Base-by-base conservation (phyloP, 2,797 vertebrate genomes). In the Sebastes cheni region DNA sequence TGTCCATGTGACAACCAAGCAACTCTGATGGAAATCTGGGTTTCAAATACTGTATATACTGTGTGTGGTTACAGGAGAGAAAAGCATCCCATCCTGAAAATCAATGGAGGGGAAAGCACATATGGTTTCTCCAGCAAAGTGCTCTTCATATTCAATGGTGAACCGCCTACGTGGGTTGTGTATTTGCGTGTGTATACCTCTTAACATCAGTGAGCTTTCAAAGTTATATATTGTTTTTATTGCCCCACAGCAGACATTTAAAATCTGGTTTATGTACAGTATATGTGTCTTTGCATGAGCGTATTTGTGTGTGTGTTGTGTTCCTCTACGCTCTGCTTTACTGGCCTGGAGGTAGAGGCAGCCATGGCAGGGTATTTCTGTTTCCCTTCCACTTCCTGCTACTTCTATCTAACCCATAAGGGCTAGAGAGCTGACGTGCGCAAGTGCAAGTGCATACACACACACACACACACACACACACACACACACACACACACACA, bases 301-400 rank as follows among this genome's bases (percentile, higher is more conserved):
- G 72, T 64, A 59, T 80, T 34, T 56, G 61, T 83, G 81, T 72
- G 42, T 7, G 42, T 6, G 3, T 54, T 13, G 3, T 86, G 50
- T 64, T 81, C 55, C 76, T 75, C 39, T 54, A 27, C 50, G 1
- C 71, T 86, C 61, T 42, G 72, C 72, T 73, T 80, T 46, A 66
- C 58, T 81, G 69, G 89, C 91, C 92, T 72, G 64, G 80, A 92
- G 90, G 85, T 78, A 88, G 71, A 90, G 42, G 75, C 60, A 54
- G 67, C 68, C 22, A 81, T 52, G 52, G 79, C 77, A 72, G 85
- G 85, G 72, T 85, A 89, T 90, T 89, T 93, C 83, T 91, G 90
- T 90, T 81, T 83, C 66, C 42, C 25, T 72, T 92, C 85, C 71
- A 88, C 85, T 88, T 91, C 79, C 80, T 85, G 71, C 81, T 89